phyloP scores from a whole-genome alignment of 2,888 invertebrate species.

The Parthenolecanium corni region DNA sequence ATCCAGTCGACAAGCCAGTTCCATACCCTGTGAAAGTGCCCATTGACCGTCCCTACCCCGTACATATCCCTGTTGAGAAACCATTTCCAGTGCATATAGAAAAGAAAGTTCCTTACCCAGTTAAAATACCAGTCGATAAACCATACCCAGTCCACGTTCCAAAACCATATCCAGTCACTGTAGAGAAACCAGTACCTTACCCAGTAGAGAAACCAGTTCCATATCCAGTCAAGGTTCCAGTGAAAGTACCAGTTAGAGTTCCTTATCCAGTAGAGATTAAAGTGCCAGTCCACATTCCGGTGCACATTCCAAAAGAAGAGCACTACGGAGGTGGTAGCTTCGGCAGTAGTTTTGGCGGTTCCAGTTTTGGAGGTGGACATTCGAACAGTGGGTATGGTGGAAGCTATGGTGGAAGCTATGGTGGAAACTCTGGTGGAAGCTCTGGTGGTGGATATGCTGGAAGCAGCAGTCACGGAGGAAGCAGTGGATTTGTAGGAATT shows the following conservation, averaged over 20 bases:
- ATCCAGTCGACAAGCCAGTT: conserved; percentile 40
- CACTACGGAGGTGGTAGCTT: conserved; percentile 36
- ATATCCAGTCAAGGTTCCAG: conserved; percentile 58
- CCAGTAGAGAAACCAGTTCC: conserved; percentile 62
- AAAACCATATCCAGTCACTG: conserved; percentile 62
- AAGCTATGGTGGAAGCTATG: not conserved
- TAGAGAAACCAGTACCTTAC: conserved; percentile 63
- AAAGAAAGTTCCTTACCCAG: conserved; percentile 44
- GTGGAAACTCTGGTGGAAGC: not conserved
- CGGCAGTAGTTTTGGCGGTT: conserved; percentile 29
- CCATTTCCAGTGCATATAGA: conserved; percentile 53
- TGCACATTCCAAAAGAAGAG: conserved; percentile 27
- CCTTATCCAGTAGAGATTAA: conserved; percentile 51
- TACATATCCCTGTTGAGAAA: conserved; percentile 46
- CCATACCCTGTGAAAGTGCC: conserved; percentile 51
- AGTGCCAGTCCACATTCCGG: conserved; percentile 56
- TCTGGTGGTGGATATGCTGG: not conserved
- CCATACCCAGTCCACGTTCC: conserved; percentile 52
- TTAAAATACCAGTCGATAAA: conserved; percentile 53
- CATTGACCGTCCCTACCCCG: conserved; percentile 40
- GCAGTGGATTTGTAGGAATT: conserved; percentile 4
- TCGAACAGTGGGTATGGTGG: conserved; percentile 30
- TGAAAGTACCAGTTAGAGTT: conserved; percentile 48
- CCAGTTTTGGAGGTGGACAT: conserved; percentile 25
- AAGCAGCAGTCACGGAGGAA: conserved; percentile 4